These are phyloP conservation scores for Bufotes viridis DNA, from an alignment of 2,797 vertebrate species.

Conservation along the genomic window DNA sequence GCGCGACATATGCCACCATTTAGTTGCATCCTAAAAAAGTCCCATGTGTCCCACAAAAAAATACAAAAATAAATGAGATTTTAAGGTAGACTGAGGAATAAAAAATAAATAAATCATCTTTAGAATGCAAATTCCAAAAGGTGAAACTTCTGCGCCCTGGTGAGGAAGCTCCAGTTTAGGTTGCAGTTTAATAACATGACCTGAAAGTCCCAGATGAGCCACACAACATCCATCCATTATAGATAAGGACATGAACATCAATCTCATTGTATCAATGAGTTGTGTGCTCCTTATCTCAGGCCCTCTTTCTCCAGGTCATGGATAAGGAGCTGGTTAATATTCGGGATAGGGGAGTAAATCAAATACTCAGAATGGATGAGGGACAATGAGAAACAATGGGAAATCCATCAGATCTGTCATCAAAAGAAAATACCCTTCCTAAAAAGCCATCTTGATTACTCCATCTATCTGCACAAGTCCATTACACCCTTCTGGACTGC, in stretches of 20 bases:
- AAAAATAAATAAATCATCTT: no score
- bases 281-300: neutral
- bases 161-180: no score
- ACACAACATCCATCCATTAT: neutral
- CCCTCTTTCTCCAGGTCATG: neutral
- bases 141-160: no score
- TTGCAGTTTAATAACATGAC: no score
- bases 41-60: no score
- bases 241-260: neutral
- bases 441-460: neutral
- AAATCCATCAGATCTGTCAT: neutral
- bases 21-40: no score
- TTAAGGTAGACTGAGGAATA: no score
- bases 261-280: neutral
- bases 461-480: neutral
- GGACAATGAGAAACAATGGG: constrained; percentile 11
- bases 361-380: constrained; percentile 2
- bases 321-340: constrained; percentile 4
- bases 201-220: neutral
- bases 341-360: neutral
- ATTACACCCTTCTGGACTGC: neutral
- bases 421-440: neutral
- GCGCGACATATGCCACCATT: no score
- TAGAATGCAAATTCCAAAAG: no score
- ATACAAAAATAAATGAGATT: no score